phyloP scores from a whole-genome alignment of 2,797 vertebrate species.

The Gambusia yucatana region DNA sequence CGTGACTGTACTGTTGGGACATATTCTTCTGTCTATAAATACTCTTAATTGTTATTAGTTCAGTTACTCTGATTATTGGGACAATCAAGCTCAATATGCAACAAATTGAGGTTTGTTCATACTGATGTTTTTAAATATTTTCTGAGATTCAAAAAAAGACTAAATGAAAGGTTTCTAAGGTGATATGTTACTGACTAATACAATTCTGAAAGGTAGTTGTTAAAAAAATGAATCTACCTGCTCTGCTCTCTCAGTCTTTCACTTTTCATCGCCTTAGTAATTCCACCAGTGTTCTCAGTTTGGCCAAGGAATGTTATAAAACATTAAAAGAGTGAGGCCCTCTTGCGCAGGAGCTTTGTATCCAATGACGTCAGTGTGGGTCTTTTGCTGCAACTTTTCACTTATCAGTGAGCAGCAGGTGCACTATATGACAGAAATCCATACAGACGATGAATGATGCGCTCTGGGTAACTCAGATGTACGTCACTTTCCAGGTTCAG shows the following conservation, averaged over 20 bases:
- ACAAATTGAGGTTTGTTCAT: neutral
- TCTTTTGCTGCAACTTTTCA: neutral
- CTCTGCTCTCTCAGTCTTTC: slow-evolving; percentile 1
- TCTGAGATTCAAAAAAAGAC: neutral
- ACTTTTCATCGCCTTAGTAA: slow-evolving; percentile 10
- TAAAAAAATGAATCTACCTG: neutral
- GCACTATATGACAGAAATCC: neutral
- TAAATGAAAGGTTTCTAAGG: neutral
- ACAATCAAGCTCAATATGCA: neutral
- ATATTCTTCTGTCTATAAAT: neutral
- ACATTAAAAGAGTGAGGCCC: slow-evolving; percentile 30
- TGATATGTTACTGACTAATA: neutral
- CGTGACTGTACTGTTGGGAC: neutral
- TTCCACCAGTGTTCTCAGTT: slow-evolving; percentile 6
- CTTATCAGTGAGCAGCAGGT: slow-evolving; percentile 1
- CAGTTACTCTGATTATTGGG: neutral
- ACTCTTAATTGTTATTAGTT: neutral
- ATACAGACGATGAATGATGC: slow-evolving; percentile 3
- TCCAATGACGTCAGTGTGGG: slow-evolving; percentile 5
- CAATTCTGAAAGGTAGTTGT: neutral
- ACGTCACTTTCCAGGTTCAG: slow-evolving; percentile 25
- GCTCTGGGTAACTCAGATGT: neutral
- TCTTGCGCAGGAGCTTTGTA: slow-evolving; percentile 14
- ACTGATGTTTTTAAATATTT: neutral
- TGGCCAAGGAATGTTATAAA: slow-evolving; percentile 19